Conservation (phyloP, 2,797 vertebrate species). For the Tenualosa ilisha region DNA sequence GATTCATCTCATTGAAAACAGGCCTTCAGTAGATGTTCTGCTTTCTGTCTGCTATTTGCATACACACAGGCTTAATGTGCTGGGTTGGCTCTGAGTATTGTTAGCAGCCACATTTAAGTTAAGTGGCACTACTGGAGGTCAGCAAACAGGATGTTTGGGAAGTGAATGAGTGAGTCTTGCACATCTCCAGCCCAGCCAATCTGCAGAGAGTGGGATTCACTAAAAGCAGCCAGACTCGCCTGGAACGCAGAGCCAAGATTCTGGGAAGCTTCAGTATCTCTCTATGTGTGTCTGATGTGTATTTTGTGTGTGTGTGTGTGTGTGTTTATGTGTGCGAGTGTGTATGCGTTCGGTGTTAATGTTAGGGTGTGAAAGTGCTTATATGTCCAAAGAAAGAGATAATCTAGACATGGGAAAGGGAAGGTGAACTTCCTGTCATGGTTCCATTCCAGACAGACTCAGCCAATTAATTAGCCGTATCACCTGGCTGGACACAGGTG, state of each 20-base stretch:
- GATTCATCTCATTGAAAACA: neutral
- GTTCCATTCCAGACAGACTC: neutral
- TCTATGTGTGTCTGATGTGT: constrained; percentile 5
- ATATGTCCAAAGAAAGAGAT: neutral
- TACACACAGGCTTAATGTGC: neutral
- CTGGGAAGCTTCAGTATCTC: constrained; percentile 16
- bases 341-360: neutral
- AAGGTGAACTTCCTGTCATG: neutral
- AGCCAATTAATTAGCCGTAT: neutral
- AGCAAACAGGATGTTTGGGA: too few species aligned
- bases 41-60: neutral
- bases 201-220: neutral
- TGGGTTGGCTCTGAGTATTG: too few species aligned
- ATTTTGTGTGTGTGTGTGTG: neutral
- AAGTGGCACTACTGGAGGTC: too few species aligned
- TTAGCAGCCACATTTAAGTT: neutral
- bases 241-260: constrained; percentile 35
- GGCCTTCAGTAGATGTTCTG: too few species aligned
- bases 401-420: neutral
- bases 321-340: neutral
- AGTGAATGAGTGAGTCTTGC: too few species aligned
- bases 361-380: neutral
- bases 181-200: neutral
- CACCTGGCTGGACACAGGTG: neutral
- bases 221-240: constrained; percentile 23